phyloP scores from a whole-genome alignment of 2,888 invertebrate genomes.

The Catocala fraxini region DNA sequence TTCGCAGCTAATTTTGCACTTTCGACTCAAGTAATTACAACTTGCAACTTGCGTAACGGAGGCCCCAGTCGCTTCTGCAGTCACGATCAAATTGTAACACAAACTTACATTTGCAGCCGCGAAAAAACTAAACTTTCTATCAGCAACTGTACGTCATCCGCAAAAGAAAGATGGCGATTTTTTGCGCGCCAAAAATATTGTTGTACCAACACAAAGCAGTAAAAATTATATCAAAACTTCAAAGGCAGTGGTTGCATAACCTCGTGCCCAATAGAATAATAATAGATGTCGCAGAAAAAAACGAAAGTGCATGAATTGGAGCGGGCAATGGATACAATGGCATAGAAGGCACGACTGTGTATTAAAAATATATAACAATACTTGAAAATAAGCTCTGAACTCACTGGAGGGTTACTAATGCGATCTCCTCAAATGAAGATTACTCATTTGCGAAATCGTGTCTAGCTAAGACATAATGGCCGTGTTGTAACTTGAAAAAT shows the following conservation, averaged over 20 bases:
- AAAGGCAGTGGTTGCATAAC: conserved; percentile 82
- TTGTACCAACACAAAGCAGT: conserved; percentile 71
- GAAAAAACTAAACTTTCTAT: conserved; percentile 35
- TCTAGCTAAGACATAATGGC: conserved; percentile 32
- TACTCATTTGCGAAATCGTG: conserved; percentile 31
- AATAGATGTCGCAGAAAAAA: conserved; percentile 85
- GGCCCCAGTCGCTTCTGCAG: conserved; percentile 79
- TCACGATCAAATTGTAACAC: conserved; percentile 77
- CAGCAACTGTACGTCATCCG: conserved; percentile 39
- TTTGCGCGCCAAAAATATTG: conserved; percentile 32
- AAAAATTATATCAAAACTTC: conserved; percentile 87
- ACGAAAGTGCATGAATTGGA: conserved; percentile 83
- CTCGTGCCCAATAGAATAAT: conserved; percentile 85
- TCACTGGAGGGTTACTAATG: conserved; percentile 43
- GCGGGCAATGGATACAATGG: conserved; percentile 83
- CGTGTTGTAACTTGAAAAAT: conserved; percentile 30
- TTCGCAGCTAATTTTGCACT: conserved; percentile 78
- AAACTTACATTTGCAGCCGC: conserved; percentile 52
- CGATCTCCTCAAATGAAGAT: conserved; percentile 29
- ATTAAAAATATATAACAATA: conserved; percentile 47
- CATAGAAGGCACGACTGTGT: conserved; percentile 69
- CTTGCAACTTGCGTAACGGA: conserved; percentile 75
- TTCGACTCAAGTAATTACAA: conserved; percentile 84
- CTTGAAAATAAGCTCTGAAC: conserved; percentile 27
- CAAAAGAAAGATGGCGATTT: conserved; percentile 39